Evolutionary conservation across 2,888 invertebrate species (phyloP), one percentile per base, ranked within the genome.

Genomic region (Cactoblastis cactorum): DNA sequence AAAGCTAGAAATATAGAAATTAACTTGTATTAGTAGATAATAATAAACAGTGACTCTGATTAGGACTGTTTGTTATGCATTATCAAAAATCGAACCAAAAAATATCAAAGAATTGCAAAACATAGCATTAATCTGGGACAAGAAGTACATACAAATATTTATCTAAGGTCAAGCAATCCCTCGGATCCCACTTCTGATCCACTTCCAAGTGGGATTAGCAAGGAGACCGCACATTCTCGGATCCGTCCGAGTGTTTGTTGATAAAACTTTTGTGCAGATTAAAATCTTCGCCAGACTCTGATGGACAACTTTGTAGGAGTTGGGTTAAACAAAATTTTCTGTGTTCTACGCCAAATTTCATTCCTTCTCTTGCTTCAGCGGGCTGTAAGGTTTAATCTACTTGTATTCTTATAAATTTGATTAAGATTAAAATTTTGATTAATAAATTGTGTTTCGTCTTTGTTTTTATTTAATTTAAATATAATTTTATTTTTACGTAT

Each of bases 201-300:
- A 83, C 82, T 84, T 82, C 50, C 56, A 82, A 80, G 84, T 86
- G 84, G 84, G 57, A 71, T 83, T 85, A 56, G 58, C 53, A 61
- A 63, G 65, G 67, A 78, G 73, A 74, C 75, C 70, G 73, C 67
- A 75, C 65, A 66, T 74, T 73, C 69, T 71, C 71, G 72, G 67
- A 63, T 62, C 68, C 70, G 74, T 71, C 66, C 69, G 73, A 75
- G 71, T 69, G 69, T 71, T 71, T 69, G 77, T 28, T 73, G 69
- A 65, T 74, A 71, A 37, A 81, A 81, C 71, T 72, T 79, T 72
- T 73, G 77, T 77, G 78, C 77, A 76, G 76, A 77, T 80, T 73
- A 76, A 77, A 82, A 77, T 77, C 72, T 70, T 57, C 58, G 77
- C 77, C 81, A 78, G 80, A 80, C 84, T 76, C 83, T 80, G 83